Evolutionary conservation across 2,113 vertebrate species (phyloP).

Genomic region (Mastomys coucha): DNA sequence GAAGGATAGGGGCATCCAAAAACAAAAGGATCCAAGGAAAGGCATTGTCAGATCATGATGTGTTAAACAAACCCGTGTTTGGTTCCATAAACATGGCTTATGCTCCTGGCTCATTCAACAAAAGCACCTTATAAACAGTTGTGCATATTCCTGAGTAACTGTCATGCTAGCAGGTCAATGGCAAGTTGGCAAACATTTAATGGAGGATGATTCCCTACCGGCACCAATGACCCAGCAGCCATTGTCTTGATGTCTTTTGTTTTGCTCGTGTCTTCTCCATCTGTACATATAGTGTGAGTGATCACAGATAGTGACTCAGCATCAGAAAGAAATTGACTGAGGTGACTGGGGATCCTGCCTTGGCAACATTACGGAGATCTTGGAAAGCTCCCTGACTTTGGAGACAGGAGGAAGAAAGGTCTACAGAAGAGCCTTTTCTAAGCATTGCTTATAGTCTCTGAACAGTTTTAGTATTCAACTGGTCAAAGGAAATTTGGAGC

Average conservation of each 20-base stretch:
- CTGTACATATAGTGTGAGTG: not conserved
- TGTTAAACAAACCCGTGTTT: not conserved
- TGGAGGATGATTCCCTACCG: not conserved
- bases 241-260: constrained; percentile 3
- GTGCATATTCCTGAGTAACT: constrained; percentile 1
- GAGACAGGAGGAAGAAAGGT: constrained; percentile 36
- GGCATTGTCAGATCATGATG: not conserved
- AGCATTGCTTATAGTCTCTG: not conserved
- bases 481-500: not conserved
- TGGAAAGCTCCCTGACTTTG: constrained; percentile 33
- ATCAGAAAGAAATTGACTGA: constrained; percentile 48
- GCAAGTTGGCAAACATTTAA: constrained; percentile 10
- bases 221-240: not conserved
- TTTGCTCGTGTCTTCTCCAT: not conserved
- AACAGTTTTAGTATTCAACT: constrained; percentile 43
- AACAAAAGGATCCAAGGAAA: constrained; percentile 5
- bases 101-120: constrained; percentile 44
- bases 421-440: not conserved
- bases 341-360: constrained; percentile 9
- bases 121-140: constrained; percentile 50
- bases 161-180: constrained; percentile 6
- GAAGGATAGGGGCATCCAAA: not conserved
- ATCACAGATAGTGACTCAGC: constrained; percentile 23
- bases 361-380: constrained; percentile 25
- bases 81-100: constrained; percentile 30